Base-by-base conservation (phyloP, 2,888 invertebrate species). In the Philaethria dido region DNA sequence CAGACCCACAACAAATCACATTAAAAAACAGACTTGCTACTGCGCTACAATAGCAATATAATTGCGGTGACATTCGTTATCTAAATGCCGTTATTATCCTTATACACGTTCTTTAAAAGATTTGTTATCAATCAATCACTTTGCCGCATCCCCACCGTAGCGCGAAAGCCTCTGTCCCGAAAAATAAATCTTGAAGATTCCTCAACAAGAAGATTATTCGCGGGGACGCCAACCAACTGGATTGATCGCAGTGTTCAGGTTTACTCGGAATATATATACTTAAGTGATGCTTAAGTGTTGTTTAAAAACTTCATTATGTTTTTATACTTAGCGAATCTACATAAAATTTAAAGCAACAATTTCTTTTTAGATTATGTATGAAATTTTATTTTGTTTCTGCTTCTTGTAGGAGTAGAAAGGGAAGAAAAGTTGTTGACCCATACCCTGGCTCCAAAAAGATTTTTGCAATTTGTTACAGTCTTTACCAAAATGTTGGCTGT, bases 101-200 rank as follows among this genome's bases (percentile, higher is more conserved):
- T 47, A 60, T 45, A 47, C 45, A 60, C 45, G 44, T 45, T 25
- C 57, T 57, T 20, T 60, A 33, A n/a, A n/a, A 47, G 29, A 60
- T 60, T 60, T 60, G 47, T 47, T 60, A 44, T 29, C 67, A 62
- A 67, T 67, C 67, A 67, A 67, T 67, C 67, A n/a, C n/a, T 67
- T 62, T 18, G 50, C 67, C 50, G 33, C 67, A 67, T 67, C 62
- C 54, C 55, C n/a, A n/a, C n/a, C 13, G 61, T 47, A 62, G 33
- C 57, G 55, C 33, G n/a, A n/a, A n/a, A 57, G 47, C 62, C 59
- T 42, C 47, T 60, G 60, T 60, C 60, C 45, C 45, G 47, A 60
- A 57, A 57, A 63, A 67, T 67, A 67, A 67, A 67, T 67, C 62
- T 67, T 67, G 62, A 67, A 67, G 57, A 63, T 62, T 67, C 62